These are phyloP conservation scores for Andrena dorsata DNA, from an alignment of 2,888 invertebrate genomes.

Conservation along the genomic window DNA sequence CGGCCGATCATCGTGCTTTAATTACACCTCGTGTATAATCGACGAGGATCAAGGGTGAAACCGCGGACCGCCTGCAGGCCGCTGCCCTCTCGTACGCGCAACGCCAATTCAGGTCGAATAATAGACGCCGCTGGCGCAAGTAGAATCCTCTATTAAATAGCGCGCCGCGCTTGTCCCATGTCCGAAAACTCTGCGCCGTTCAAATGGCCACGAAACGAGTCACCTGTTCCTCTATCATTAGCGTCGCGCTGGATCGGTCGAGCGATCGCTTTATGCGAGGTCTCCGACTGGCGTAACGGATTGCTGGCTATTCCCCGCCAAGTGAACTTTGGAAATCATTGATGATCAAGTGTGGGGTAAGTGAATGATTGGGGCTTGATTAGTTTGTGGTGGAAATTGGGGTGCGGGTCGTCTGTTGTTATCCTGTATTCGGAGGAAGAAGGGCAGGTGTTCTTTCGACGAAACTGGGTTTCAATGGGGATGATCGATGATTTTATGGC, in stretches of 20 bases:
- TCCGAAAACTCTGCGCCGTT: constrained; percentile 4
- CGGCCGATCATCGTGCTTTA: constrained; percentile 54
- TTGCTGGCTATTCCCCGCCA: not conserved
- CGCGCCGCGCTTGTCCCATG: not conserved
- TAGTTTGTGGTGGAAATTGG: no score
- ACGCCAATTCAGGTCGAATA: constrained; percentile 22
- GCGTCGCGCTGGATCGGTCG: not conserved
- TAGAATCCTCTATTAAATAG: constrained; percentile 51
- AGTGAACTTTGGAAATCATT: not conserved
- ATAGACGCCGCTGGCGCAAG: constrained; percentile 4
- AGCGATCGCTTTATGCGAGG: constrained; percentile 16
- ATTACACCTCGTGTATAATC: constrained; percentile 45
- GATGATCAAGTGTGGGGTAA: not conserved
- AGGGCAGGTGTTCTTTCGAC: no score
- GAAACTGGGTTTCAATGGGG: no score
- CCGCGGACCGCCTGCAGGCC: constrained; percentile 22
- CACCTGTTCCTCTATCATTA: constrained; percentile 2
- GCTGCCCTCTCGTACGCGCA: constrained; percentile 3
- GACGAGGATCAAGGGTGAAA: constrained; percentile 17
- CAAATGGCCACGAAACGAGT: constrained; percentile 18
- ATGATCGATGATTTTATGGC: no score
- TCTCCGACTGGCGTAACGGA: not conserved
- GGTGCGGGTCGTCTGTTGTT: no score
- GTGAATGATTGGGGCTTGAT: not conserved
- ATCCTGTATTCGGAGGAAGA: no score